Percentiles rank a stretch among this genome's conserved stretches.
Conservation (phyloP, 2,888 invertebrate genomes). For the Acrobasis suavella region DNA sequence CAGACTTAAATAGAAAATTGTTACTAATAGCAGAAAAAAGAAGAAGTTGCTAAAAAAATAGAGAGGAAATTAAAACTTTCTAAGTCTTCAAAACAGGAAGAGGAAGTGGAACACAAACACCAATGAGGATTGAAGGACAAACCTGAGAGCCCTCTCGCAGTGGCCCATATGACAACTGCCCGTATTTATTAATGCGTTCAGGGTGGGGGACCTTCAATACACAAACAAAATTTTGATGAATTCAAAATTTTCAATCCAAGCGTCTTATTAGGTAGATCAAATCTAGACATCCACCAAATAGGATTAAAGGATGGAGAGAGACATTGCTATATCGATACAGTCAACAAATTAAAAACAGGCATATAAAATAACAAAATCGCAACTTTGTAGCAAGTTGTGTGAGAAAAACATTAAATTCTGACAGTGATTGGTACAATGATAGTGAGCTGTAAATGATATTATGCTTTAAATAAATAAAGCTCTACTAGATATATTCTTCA, state of each 20-base stretch:
- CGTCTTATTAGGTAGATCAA: constrained; percentile 46
- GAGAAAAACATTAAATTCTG: constrained; percentile 43
- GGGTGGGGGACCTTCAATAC: constrained; percentile 86
- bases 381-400: constrained; percentile 55
- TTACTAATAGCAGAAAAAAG: constrained; percentile 47
- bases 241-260: constrained; percentile 56
- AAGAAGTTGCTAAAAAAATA: constrained; percentile 44
- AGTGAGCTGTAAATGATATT: constrained; percentile 38
- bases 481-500: neutral
- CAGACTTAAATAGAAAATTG: constrained; percentile 43
- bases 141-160: constrained; percentile 86
- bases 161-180: constrained; percentile 86
- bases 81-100: constrained; percentile 58
- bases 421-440: constrained; percentile 37
- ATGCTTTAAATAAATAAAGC: constrained; percentile 16
- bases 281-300: constrained; percentile 65
- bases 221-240: constrained; percentile 77
- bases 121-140: constrained; percentile 80
- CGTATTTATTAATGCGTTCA: constrained; percentile 83
- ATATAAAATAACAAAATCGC: constrained; percentile 50
- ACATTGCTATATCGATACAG: constrained; percentile 49
- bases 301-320: constrained; percentile 60
- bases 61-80: constrained; percentile 49
- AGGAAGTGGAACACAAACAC: constrained; percentile 77
- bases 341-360: constrained; percentile 44